These are phyloP conservation scores for Orgyia antiqua DNA, from an alignment of 2,888 invertebrate genomes.

Conservation along the genomic window DNA sequence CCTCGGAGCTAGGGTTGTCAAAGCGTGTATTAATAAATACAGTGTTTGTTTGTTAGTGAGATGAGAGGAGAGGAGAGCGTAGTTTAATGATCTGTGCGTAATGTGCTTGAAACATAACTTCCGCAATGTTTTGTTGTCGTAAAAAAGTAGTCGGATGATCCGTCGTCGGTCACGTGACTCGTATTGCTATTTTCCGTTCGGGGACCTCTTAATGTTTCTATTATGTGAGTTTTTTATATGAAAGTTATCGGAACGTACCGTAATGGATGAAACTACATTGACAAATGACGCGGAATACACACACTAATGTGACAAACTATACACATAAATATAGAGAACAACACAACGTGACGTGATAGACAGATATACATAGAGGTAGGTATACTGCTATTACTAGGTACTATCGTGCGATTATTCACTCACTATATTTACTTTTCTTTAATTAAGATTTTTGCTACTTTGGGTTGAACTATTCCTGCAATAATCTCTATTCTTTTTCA, in stretches of 20 bases:
- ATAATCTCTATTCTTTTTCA: too few relatives aligned
- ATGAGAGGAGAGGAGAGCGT: conserved; percentile 47
- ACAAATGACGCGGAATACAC: conserved; percentile 1
- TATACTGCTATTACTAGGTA: too few relatives aligned
- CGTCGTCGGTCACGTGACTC: conserved; percentile 34
- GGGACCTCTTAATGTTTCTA: conserved; percentile 27
- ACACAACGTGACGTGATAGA: too few relatives aligned
- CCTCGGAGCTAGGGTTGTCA: conserved; percentile 60
- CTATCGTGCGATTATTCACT: too few relatives aligned
- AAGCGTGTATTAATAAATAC: conserved; percentile 66
- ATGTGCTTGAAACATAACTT: conserved; percentile 63
- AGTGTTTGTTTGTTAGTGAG: conserved; percentile 54
- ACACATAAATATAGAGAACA: too few relatives aligned
- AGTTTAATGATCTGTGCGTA: conserved; percentile 71
- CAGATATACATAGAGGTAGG: too few relatives aligned
- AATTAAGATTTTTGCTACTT: too few relatives aligned
- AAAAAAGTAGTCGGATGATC: conserved; percentile 50
- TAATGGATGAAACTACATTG: conserved; percentile 1
- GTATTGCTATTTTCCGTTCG: conserved; percentile 38
- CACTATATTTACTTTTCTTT: too few relatives aligned
- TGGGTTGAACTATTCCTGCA: too few relatives aligned
- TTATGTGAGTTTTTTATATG: conserved; percentile 16
- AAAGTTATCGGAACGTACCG: conserved; percentile 10
- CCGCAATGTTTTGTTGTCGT: conserved; percentile 64
- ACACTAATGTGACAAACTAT: not conserved